Base-by-base conservation (phyloP, 2,888 invertebrate species). In the Chloromyia formosa region DNA sequence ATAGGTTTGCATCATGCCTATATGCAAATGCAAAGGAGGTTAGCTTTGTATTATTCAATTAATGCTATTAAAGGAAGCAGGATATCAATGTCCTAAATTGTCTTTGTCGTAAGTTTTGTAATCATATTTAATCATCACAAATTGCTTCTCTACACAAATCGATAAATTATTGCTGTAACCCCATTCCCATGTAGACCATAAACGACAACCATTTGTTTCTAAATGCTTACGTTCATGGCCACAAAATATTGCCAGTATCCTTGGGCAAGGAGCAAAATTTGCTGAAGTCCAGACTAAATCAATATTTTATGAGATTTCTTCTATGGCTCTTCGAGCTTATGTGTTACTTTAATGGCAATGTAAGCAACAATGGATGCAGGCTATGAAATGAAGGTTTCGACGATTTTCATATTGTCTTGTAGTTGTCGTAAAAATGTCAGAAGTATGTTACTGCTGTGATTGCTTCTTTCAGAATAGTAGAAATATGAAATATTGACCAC, bases 301-400 rank as follows among this genome's bases (percentile, higher is more conserved):
- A 60, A 60, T 23, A 60, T 60, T 60, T 60, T 60, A 60, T 60
- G 60, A 60, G 22, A 60, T 60, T 60, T 23, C 23, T 23, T 60
- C 14, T 14, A 5, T 4, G 20, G 20, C 5, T 23, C 12, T n/a
- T 23, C 56, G 4, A 60, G 22, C 23, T 60, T 60, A 60, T 60
- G 27, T 22, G 23, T 60, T 60, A 23, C 60, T 60, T 60, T 60
- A 60, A 60, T 60, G 60, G 60, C 7, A 60, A 23, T 49, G 16
- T 12, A n/a, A 49, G 49, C 12, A 49, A 49, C 49, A 49, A n/a
- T 7, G 49, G 49, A 49, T 49, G 49, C 27, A 35, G 7, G 27
- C 7, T 35, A 35, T 35, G 27, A 35, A 35, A 35, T 35, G 27
- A 4, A 2, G 27, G 7, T 35, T 35, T 35, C 27, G 27, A 35